A percentile compares a stretch with the other conserved stretches of the same genome.
phyloP scores from a whole-genome alignment of 2,888 invertebrate species.

The Drosophila infuscata region DNA sequence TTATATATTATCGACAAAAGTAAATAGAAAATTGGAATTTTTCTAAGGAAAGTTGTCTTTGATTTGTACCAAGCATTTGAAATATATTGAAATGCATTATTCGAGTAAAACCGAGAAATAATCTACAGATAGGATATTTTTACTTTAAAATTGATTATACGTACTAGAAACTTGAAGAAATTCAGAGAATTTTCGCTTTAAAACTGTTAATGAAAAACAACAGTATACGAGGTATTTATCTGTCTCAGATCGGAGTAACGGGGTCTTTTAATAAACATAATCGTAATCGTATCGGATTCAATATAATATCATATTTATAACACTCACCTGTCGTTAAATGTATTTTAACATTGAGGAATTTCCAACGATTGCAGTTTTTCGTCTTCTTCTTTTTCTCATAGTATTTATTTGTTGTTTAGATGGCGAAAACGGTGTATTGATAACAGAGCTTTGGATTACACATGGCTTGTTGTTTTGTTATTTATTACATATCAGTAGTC shows the following conservation, averaged over 20 bases:
- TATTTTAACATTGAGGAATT: slow-evolving; percentile 45
- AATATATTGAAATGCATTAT: background rate
- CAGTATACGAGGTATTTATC: background rate
- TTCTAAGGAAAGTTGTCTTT: background rate
- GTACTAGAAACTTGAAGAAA: too few species aligned
- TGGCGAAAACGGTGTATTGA: slow-evolving; percentile 43
- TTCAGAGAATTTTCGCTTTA: too few species aligned
- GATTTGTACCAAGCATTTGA: background rate
- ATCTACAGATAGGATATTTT: background rate
- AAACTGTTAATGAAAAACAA: background rate
- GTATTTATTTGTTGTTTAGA: slow-evolving; percentile 38
- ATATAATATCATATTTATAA: slow-evolving; percentile 32
- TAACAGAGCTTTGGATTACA: slow-evolving; percentile 49
- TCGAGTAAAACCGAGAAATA: background rate
- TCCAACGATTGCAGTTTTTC: slow-evolving; percentile 51
- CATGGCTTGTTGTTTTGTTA: slow-evolving; percentile 7
- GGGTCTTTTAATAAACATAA: background rate
- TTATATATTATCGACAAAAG: background rate
- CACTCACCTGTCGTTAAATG: slow-evolving; percentile 50
- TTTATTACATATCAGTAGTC: slow-evolving; percentile 36
- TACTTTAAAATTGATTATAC: too few species aligned
- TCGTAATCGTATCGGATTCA: slow-evolving; percentile 12
- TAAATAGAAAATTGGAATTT: background rate
- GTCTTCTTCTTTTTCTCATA: slow-evolving; percentile 15
- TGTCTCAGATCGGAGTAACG: background rate